Percentiles rank a stretch among this genome's conserved stretches.
These are phyloP conservation scores for Amphipyra tragopoginis DNA, from an alignment of 2,888 invertebrate genomes.

Conservation along the genomic window DNA sequence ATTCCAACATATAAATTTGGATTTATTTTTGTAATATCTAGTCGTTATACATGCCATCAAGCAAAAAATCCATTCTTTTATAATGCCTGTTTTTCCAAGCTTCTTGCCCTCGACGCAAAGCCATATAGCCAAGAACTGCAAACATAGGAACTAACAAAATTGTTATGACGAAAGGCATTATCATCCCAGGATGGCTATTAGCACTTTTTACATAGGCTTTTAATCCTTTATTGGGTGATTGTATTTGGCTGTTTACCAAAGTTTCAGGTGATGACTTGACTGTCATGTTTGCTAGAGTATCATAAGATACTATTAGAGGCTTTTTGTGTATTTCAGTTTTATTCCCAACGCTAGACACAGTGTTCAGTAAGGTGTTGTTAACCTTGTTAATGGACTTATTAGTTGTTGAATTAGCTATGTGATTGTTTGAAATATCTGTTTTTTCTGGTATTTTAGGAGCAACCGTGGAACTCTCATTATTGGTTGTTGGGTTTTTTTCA, in stretches of 20 bases:
- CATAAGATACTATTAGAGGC: conserved; percentile 73
- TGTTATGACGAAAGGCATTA: conserved; percentile 93
- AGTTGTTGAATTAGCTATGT: conserved; percentile 25
- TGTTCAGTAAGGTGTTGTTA: conserved; percentile 26
- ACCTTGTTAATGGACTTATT: conserved; percentile 24
- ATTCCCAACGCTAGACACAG: conserved; percentile 32
- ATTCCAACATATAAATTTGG: conserved; percentile 1
- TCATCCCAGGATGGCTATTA: conserved; percentile 90
- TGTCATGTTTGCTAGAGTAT: conserved; percentile 68
- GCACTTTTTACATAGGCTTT: conserved; percentile 64
- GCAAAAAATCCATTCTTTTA: conserved; percentile 95
- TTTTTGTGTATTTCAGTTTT: conserved; percentile 67
- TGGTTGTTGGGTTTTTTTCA: conserved; percentile 27
- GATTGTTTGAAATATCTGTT: conserved; percentile 3
- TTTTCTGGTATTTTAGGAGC: conserved; percentile 21
- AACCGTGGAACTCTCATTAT: conserved; percentile 32
- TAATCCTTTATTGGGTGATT: conserved; percentile 60
- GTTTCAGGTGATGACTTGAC: conserved; percentile 64
- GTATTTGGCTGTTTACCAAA: conserved; percentile 62
- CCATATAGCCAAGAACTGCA: conserved; percentile 91
- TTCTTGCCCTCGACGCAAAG: conserved; percentile 93
- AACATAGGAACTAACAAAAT: conserved; percentile 94
- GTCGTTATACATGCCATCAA: conserved; percentile 97
- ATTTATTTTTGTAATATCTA: conserved; percentile 69
- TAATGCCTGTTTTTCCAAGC: conserved; percentile 96